Evolutionary conservation across 1,140 invertebrate species (phyloP), one percentile per base, ranked within the genome.

Genomic region (Trichonephila clavata): DNA sequence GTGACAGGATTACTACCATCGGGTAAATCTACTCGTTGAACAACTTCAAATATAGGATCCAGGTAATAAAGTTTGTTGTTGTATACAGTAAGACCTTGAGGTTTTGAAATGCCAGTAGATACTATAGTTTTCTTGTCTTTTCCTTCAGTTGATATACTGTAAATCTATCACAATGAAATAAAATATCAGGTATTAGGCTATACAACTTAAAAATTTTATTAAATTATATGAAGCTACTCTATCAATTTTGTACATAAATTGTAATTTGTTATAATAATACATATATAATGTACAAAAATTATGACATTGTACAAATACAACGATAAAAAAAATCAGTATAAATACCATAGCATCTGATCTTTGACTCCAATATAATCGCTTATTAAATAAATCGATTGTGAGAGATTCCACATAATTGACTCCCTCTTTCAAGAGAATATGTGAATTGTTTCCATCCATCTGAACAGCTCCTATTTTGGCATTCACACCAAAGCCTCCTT

Each of bases 391-490:
- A 95, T 99, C 98, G 81, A 99, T 97, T 0, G 98, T 97, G 10
- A 99, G 97, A 32, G 98, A 97, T 95, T 98, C 97, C 0, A 98
- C 97, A 94, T 97, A 96, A 90, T 97, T 96, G 4, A 98, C 96
- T 39, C 96, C 95, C 59, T 97, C 96, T 20, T 97, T 96, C 0
- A 97, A 95, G 13, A 96, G 90, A 10, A 98, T 97, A 0, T 97
- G 96, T 0, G 98, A 96, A 94, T 98, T 97, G 0, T 97, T 97
- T 0, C 99, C 99, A 95, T 99, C 93, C 98, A 99, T 99, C 95
- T 98, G 98, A 0, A 98, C 98, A 94, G 97, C 97, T 0, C 97
- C 99, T 43, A 99, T 97, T 96, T 99, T 99, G n/a, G 89, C 1
- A 97, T 96, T 0, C 98, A 99, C 98, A 16, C 98, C 98, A 94